These are phyloP conservation scores for Holocentrus rufus DNA, from an alignment of 2,797 vertebrate species.

Conservation along the genomic window DNA sequence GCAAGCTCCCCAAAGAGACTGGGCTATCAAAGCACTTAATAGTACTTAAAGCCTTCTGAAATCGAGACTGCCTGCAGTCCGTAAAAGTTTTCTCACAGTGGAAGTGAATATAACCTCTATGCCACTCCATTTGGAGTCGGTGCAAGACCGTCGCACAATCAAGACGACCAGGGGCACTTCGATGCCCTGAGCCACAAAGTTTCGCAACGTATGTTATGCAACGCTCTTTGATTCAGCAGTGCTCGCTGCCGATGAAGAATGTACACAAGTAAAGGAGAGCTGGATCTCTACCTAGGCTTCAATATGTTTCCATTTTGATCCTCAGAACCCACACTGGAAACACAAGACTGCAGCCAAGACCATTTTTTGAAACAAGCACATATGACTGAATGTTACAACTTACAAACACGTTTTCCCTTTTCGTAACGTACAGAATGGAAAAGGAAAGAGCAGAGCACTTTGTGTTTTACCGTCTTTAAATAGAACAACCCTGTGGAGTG, in stretches of 20 bases:
- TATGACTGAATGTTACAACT: conserved; percentile 72
- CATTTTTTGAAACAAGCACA: conserved; percentile 73
- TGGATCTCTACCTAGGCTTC: conserved; percentile 68
- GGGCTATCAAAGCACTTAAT: conserved; percentile 29
- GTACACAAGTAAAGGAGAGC: conserved; percentile 73
- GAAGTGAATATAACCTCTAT: conserved; percentile 25
- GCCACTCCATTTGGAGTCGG: conserved; percentile 9
- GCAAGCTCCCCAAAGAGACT: conserved; percentile 23
- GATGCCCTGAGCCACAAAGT: conserved; percentile 50
- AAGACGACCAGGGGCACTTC: conserved; percentile 44
- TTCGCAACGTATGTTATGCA: conserved; percentile 71
- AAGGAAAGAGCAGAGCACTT: conserved; percentile 55
- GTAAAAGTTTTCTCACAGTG: conserved; percentile 26
- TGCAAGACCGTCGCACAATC: conserved; percentile 9
- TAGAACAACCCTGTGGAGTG: conserved; percentile 42
- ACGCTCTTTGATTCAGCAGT: conserved; percentile 73
- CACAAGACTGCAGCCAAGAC: conserved; percentile 68
- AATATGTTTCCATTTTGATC: conserved; percentile 80
- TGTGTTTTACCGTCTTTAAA: conserved; percentile 57
- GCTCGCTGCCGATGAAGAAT: conserved; percentile 70
- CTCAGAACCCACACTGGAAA: conserved; percentile 78
- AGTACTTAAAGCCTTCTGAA: conserved; percentile 18
- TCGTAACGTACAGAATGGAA: conserved; percentile 58
- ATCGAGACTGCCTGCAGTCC: conserved; percentile 21
- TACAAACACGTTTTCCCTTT: conserved; percentile 70